phyloP scores from a whole-genome alignment of 92 coral and sea anemone genomes.

The Pocillopora grandis region DNA sequence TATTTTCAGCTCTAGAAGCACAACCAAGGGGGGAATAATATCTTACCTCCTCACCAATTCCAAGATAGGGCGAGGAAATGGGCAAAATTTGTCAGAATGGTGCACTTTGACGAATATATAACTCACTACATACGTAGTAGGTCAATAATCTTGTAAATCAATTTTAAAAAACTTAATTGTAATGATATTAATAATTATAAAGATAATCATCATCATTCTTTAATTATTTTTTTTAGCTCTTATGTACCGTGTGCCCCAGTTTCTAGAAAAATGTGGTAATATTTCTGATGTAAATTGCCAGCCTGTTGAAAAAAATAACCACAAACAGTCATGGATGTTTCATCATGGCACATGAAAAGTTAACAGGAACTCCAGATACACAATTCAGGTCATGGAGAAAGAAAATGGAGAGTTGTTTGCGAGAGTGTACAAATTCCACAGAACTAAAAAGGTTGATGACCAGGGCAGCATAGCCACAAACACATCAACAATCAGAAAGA shows the following conservation, averaged over 20 bases:
- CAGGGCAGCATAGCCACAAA: no score
- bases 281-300: conserved; percentile 50
- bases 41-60: conserved; percentile 19
- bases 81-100: conserved; percentile 35
- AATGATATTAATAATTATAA: no score
- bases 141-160: no score
- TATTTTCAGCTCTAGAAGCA: no score
- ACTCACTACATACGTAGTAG: conserved; percentile 60
- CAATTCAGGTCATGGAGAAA: conserved; percentile 40
- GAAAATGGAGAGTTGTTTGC: conserved; percentile 13
- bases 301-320: conserved; percentile 59
- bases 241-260: conserved; percentile 55
- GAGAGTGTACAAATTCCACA: neutral
- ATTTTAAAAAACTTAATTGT: no score
- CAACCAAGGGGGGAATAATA: no score
- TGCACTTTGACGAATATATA: conserved; percentile 41
- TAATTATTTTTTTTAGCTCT: conserved; percentile 4
- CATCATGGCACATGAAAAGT: conserved; percentile 52
- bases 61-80: conserved; percentile 23
- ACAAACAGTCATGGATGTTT: conserved; percentile 31
- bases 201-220: no score
- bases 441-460: neutral
- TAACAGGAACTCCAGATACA: conserved; percentile 32
- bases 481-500: no score
- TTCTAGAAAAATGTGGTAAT: conserved; percentile 29